Conservation (phyloP, 2,113 vertebrate genomes). For the Pollachius pollachius region DNA sequence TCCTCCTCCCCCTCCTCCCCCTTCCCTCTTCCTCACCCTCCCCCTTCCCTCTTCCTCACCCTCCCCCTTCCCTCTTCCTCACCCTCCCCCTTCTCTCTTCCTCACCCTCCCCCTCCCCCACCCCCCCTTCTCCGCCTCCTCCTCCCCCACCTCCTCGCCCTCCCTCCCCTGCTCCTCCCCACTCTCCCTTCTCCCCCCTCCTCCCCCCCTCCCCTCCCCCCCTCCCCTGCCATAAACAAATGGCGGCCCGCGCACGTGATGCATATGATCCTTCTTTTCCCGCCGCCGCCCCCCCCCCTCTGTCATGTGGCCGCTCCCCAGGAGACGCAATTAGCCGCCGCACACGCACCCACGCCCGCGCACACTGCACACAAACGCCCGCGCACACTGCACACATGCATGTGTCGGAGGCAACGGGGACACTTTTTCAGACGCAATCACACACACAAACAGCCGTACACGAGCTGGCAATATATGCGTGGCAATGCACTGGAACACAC, state of each 20-base stretch:
- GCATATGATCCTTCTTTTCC: constrained; percentile 53
- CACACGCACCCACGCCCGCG: constrained; percentile 36
- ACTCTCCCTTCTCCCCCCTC: too few relatives aligned
- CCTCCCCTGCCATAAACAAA: constrained; percentile 49
- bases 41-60: too few relatives aligned
- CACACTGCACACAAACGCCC: neutral
- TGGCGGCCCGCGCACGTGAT: constrained; percentile 44
- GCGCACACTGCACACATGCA: constrained; percentile 5
- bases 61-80: too few relatives aligned
- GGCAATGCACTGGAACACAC: too few relatives aligned
- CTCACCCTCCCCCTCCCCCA: neutral
- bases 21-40: constrained; percentile 22
- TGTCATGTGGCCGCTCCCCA: constrained; percentile 71
- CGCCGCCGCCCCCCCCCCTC: constrained; percentile 51
- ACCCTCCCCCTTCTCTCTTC: constrained; percentile 32
- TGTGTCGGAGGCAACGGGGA: too few relatives aligned
- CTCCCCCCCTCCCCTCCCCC: constrained; percentile 38
- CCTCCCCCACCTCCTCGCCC: constrained; percentile 28
- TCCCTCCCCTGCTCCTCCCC: too few relatives aligned
- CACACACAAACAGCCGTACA: too few relatives aligned
- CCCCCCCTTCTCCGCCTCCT: constrained; percentile 36
- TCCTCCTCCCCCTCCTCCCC: constrained; percentile 36
- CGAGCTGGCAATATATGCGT: too few relatives aligned
- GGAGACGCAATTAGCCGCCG: constrained; percentile 73
- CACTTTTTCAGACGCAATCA: too few relatives aligned